Base-by-base conservation (phyloP, 1,140 invertebrate species). In the Odontomachus brunneus region DNA sequence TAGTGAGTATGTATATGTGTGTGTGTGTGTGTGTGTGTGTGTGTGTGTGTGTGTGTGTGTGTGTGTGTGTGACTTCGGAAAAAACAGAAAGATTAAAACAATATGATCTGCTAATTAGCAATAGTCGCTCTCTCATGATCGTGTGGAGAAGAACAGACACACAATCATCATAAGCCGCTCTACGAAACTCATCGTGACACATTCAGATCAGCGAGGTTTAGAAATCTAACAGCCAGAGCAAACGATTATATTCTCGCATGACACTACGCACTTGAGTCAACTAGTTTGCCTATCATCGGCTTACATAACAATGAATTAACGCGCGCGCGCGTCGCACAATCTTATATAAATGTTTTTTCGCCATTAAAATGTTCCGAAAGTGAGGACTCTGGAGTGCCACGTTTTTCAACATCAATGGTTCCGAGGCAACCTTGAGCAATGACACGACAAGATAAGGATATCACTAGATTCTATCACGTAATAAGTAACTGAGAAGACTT, bases 241-340 rank as follows among this genome's bases (percentile, higher is more conserved):
- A 38, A 63, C 57, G 49, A 67, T 78, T 44, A 78, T 11, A 44
- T 55, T 9, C 0, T 29, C 19, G n/a, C 3, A 5, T 80, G 75
- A 80, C 65, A 19, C 29, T 44, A 19, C 60, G 4, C n/a, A 19
- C 51, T 78, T n/a, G 74, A 55, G 19, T n/a, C 49, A 11, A 44
- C 29, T 12, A 14, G 9, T 48, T 71, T 9, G 33, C 65, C 51
- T 69, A 80, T 80, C 65, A 57, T 80, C 29, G 22, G 38, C 65
- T 80, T 80, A 80, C 3, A 19, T 80, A 80, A 80, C 75, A 14
- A 59, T 24, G 29, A 51, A 80, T 71, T 71, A 48, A 69, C 33
- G 5, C 24, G 22, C n/a, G n/a, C n/a, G n/a, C n/a, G n/a, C n/a
- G n/a, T 59, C 24, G 44, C 2, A 33, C 17, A 75, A 24, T 7